Percentiles rank a stretch among this genome's conserved stretches.
phyloP scores from a whole-genome alignment of 2,113 vertebrate genomes.

The Tachycineta bicolor region DNA sequence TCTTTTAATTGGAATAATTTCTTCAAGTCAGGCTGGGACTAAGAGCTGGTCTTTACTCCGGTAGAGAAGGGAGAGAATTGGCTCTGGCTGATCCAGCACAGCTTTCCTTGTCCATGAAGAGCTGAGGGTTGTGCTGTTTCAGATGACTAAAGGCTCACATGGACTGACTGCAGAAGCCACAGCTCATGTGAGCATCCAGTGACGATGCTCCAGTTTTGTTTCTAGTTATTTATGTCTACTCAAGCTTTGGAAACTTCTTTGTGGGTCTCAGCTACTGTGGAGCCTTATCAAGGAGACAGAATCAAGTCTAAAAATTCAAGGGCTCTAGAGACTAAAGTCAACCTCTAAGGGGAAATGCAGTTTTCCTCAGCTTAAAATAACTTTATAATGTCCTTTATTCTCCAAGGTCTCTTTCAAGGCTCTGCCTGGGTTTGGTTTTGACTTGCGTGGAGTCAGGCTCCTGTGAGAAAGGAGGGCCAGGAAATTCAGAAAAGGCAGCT shows the following conservation, averaged over 20 bases:
- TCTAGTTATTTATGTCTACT: constrained; percentile 21
- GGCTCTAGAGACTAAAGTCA: constrained; percentile 7
- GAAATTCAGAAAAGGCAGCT: background rate
- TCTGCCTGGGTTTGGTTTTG: background rate
- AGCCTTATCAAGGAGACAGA: background rate
- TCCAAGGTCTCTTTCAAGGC: constrained; percentile 32
- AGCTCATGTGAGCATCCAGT: background rate
- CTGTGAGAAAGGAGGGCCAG: background rate
- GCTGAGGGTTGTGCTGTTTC: background rate
- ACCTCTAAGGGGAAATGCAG: background rate
- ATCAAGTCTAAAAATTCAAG: constrained; percentile 10
- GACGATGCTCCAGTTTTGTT: constrained; percentile 27
- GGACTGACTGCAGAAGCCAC: background rate
- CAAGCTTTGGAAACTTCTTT: constrained; percentile 6
- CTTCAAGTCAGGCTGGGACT: background rate
- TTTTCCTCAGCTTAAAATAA: constrained; percentile 54
- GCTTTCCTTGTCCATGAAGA: background rate
- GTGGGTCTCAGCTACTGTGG: background rate
- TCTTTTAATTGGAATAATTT: background rate
- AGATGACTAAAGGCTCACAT: constrained; percentile 7
- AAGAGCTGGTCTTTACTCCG: background rate
- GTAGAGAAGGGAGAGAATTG: background rate
- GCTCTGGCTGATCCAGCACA: background rate
- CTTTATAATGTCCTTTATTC: constrained; percentile 29
- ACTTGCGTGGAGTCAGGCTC: background rate